Conservation (phyloP, 2,888 invertebrate genomes). For the Clanis bilineata region DNA sequence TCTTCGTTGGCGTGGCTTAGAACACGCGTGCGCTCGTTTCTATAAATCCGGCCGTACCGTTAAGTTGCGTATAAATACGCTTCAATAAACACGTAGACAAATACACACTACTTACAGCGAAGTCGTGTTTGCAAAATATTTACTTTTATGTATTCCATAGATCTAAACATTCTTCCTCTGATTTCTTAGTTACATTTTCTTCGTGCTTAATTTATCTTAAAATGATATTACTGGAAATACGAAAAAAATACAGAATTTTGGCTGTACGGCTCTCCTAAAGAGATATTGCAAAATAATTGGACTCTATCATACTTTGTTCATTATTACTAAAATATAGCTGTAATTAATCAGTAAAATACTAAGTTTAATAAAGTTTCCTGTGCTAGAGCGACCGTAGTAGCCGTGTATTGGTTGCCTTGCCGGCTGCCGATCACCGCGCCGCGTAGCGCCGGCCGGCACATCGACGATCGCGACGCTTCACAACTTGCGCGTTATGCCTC, state of each 20-base stretch:
- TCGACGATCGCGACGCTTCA: not conserved
- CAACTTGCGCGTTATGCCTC: not conserved
- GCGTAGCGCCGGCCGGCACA: slow-evolving; percentile 19
- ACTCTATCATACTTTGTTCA: no score
- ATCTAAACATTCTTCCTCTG: no score
- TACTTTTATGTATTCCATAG: no score
- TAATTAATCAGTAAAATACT: no score
- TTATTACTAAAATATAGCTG: no score
- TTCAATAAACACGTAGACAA: slow-evolving; percentile 45
- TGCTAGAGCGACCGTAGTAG: slow-evolving; percentile 26
- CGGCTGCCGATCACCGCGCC: slow-evolving; percentile 24
- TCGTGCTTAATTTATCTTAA: no score
- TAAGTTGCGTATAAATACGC: slow-evolving; percentile 41
- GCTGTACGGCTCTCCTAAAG: no score
- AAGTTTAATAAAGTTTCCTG: not conserved
- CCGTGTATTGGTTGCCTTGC: slow-evolving; percentile 30
- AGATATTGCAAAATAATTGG: no score
- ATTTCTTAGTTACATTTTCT: no score
- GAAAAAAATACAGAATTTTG: no score
- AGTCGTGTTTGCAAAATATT: no score
- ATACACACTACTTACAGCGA: slow-evolving; percentile 46
- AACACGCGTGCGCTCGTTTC: slow-evolving; percentile 48
- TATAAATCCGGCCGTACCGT: slow-evolving; percentile 51
- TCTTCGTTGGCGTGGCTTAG: slow-evolving; percentile 31
- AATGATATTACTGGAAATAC: no score